Percentiles rank a stretch among this genome's conserved stretches.
phyloP scores from a whole-genome alignment of 2,888 invertebrate genomes.

The Strigamia transsilvanica region DNA sequence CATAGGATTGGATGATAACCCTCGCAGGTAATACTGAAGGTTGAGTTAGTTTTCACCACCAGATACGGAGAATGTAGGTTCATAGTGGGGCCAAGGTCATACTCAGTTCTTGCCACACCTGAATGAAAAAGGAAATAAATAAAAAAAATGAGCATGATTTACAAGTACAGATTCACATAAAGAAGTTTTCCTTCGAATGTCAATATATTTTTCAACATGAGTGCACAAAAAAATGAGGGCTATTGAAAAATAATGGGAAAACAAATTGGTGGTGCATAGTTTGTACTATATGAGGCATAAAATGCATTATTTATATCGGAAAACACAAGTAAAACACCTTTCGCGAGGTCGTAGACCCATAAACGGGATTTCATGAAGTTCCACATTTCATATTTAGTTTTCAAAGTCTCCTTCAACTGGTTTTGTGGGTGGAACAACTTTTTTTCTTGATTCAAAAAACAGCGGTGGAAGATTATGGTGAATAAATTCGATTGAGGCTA shows the following conservation, averaged over 20 bases:
- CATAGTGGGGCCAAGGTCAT: constrained; percentile 37
- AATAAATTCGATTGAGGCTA: constrained; percentile 6
- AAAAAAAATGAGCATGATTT: too few relatives aligned
- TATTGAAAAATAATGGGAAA: background rate
- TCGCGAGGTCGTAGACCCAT: background rate
- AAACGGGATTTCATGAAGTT: constrained; percentile 3
- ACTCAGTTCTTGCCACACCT: constrained; percentile 39
- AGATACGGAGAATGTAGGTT: constrained; percentile 34
- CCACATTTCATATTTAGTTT: background rate
- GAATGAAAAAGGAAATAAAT: background rate
- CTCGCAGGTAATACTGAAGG: constrained; percentile 48
- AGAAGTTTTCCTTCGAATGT: constrained; percentile 4
- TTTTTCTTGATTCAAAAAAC: background rate
- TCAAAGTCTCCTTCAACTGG: background rate
- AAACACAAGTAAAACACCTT: background rate
- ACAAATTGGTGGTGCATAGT: background rate
- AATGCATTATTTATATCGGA: background rate
- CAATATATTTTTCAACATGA: background rate
- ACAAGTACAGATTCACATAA: background rate
- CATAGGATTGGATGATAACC: constrained; percentile 27
- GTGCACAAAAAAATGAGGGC: background rate
- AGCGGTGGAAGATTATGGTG: background rate
- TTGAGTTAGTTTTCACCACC: constrained; percentile 27
- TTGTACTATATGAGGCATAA: background rate
- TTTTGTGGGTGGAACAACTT: constrained; percentile 34